Percentiles rank a stretch among this genome's conserved stretches.
These are phyloP conservation scores for Albula glossodonta DNA, from an alignment of 2,113 vertebrate genomes.

Conservation along the genomic window DNA sequence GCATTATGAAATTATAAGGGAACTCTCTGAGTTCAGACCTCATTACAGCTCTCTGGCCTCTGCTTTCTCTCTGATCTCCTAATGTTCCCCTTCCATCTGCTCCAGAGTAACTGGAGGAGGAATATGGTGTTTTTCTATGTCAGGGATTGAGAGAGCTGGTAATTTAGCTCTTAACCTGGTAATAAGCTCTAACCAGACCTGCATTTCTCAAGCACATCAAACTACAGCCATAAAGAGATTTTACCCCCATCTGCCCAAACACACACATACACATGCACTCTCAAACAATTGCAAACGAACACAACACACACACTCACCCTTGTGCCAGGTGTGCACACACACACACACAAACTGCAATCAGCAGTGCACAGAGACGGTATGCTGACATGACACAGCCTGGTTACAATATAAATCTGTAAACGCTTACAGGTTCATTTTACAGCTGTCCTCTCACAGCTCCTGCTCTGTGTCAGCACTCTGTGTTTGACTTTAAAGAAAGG, in stretches of 20 bases:
- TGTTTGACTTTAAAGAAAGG: slow-evolving; percentile 8
- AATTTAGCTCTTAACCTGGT: slow-evolving; percentile 55
- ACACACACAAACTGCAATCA: slow-evolving; percentile 11
- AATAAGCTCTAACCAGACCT: slow-evolving; percentile 56
- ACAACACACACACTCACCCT: slow-evolving; percentile 30
- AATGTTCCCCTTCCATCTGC: slow-evolving; percentile 54
- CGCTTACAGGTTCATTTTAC: slow-evolving; percentile 17
- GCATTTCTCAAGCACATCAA: slow-evolving; percentile 49
- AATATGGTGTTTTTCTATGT: slow-evolving; percentile 48
- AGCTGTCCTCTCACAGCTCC: neutral
- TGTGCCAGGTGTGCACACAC: slow-evolving; percentile 11
- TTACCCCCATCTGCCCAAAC: neutral
- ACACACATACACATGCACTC: neutral
- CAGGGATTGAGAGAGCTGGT: slow-evolving; percentile 40
- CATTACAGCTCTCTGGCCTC: slow-evolving; percentile 64
- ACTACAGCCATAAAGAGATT: slow-evolving; percentile 20
- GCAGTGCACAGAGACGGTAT: slow-evolving; percentile 18
- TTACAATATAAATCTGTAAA: slow-evolving; percentile 24
- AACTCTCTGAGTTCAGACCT: slow-evolving; percentile 62
- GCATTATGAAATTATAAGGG: slow-evolving; percentile 68
- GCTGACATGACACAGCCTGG: slow-evolving; percentile 12
- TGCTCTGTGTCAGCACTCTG: neutral
- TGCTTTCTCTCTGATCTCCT: slow-evolving; percentile 60
- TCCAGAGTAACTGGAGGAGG: slow-evolving; percentile 58
- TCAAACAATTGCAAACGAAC: neutral